These are phyloP conservation scores for Petrocephalus microphthalmus DNA, from an alignment of 2,113 vertebrate genomes.

Conservation along the genomic window DNA sequence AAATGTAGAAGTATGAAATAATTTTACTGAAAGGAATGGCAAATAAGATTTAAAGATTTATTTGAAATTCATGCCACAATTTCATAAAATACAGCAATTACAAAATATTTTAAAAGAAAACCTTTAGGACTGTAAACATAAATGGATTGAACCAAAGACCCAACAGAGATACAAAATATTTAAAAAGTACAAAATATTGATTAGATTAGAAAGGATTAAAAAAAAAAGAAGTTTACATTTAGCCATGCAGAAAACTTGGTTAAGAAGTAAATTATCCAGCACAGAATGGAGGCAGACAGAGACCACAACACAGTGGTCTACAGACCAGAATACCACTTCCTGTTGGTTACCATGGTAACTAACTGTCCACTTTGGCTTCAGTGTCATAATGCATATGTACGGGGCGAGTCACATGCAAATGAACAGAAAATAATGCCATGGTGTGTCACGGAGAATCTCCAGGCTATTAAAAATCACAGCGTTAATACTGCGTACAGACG, in stretches of 20 bases:
- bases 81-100: background rate
- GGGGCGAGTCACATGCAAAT: background rate
- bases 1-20: background rate
- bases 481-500: background rate
- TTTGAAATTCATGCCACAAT: background rate
- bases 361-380: background rate
- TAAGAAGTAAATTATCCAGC: background rate
- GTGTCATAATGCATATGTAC: background rate
- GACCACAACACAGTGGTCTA: background rate
- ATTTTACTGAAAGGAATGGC: background rate
- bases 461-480: background rate
- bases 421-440: background rate
- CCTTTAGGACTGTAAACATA: background rate
- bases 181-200: slow-evolving; percentile 2
- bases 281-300: background rate
- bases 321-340: background rate
- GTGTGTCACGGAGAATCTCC: background rate
- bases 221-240: background rate
- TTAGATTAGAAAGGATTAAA: background rate
- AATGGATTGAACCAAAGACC: background rate
- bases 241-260: background rate
- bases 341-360: background rate
- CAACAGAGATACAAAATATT: slow-evolving; percentile 3
- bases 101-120: background rate
- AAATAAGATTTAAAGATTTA: background rate